Evolutionary conservation across 2,113 vertebrate species (phyloP), one percentile per base, ranked within the genome.

Genomic region (Dascyllus trimaculatus): DNA sequence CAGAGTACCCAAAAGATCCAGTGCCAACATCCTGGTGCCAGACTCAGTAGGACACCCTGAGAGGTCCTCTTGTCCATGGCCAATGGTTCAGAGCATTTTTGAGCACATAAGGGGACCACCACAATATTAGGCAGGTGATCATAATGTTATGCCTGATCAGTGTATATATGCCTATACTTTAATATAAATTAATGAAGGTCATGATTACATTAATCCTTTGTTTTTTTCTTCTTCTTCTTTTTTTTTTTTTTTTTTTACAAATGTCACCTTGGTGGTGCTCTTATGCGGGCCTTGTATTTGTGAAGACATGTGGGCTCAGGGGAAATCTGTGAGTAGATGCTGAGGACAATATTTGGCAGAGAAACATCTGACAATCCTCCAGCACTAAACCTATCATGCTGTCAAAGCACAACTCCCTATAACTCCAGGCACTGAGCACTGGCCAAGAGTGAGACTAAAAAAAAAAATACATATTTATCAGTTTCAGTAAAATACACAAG

Each of bases 331-430:
- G 56, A 83, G 54, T 57, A 70, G 64, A 80, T 77, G 63, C 69
- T 57, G 67, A 88, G 75, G 78, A 86, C 65, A 81, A 81, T 85
- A 75, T 88, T 87, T 88, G 82, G 82, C 81, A 86, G 87, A 81
- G 54, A 84, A 79, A 84, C 75, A 82, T 65, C 86, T 86, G 80
- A 84, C 87, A 92, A 88, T 89, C 83, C 70, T 71, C 75, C 81
- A 75, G 75, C 89, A 83, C 82, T 83, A 89, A 90, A 87, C 78
- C 71, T 85, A 85, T 89, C 84, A 87, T 65, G 58, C 87, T 88
- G 88, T 90, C 89, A 87, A 71, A 79, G 72, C 77, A 70, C 49
- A 73, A 60, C 68, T 82, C 68, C n/a, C 35, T 61, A 73, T 75
- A 85, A 83, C 85, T 82, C 66, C 60, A 72, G 60, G 66, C 84